Conservation (phyloP, 2,888 invertebrate genomes). For the Sesia bembeciformis region DNA sequence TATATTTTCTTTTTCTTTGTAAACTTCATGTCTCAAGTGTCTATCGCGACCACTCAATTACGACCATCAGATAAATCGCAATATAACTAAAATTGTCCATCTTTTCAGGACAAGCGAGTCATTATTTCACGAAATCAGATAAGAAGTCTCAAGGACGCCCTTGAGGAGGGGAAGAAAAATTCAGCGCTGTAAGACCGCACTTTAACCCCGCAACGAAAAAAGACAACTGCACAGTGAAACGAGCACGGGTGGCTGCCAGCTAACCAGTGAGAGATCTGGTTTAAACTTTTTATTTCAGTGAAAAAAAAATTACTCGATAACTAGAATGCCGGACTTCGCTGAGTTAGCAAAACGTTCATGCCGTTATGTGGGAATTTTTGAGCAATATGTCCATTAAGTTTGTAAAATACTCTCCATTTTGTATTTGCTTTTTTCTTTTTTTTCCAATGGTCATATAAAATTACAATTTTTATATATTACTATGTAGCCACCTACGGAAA, state of each 20-base stretch:
- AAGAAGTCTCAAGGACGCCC: neutral
- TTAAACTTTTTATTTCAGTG: slow-evolving; percentile 14
- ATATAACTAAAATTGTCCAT: neutral
- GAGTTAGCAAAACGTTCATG: neutral
- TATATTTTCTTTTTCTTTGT: too few relatives aligned
- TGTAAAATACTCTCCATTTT: too few relatives aligned
- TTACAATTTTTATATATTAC: too few relatives aligned
- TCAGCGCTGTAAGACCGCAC: slow-evolving; percentile 21
- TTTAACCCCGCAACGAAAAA: slow-evolving; percentile 17
- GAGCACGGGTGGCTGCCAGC: slow-evolving; percentile 15
- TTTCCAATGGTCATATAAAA: too few relatives aligned
- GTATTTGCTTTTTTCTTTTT: too few relatives aligned
- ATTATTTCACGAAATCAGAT: neutral
- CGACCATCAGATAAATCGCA: too few relatives aligned
- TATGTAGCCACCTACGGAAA: too few relatives aligned
- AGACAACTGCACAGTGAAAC: slow-evolving; percentile 11
- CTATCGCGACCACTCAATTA: too few relatives aligned
- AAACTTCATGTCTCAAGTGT: too few relatives aligned
- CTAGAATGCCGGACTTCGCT: slow-evolving; percentile 15
- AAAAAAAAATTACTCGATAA: slow-evolving; percentile 18
- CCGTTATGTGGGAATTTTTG: too few relatives aligned
- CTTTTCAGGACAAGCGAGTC: neutral
- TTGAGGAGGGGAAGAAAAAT: neutral
- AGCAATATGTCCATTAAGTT: too few relatives aligned
- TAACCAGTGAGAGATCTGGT: slow-evolving; percentile 17